These are phyloP conservation scores for Echinometra lucunter DNA, from an alignment of 53 echinoderm and acorn worm species.

Conservation along the genomic window DNA sequence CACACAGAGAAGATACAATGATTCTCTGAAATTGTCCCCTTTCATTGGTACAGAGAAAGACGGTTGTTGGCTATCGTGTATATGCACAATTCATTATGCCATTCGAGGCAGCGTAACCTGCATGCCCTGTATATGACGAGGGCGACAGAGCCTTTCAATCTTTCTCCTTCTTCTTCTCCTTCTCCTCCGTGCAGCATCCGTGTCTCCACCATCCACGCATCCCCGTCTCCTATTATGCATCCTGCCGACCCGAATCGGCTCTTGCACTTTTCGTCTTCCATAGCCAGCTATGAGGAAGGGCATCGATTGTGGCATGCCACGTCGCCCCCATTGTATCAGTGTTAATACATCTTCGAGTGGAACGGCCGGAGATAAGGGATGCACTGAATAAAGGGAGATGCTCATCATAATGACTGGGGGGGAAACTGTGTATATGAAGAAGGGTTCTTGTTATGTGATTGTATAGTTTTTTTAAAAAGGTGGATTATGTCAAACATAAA, in stretches of 20 bases:
- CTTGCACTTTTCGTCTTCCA: slow-evolving; percentile 45
- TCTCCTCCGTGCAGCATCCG: not conserved
- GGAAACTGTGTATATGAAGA: too few species aligned
- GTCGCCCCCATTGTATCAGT: slow-evolving; percentile 23
- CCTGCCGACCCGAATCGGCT: not conserved
- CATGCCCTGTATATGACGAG: slow-evolving; percentile 19
- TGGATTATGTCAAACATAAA: too few species aligned
- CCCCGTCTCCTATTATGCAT: slow-evolving; percentile 35
- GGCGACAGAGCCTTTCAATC: not conserved
- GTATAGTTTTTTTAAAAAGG: too few species aligned
- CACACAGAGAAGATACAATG: not conserved
- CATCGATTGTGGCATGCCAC: slow-evolving; percentile 49
- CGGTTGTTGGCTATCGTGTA: slow-evolving; percentile 10
- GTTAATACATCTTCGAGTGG: slow-evolving; percentile 41
- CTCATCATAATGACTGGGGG: not conserved
- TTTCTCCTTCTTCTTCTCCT: not conserved
- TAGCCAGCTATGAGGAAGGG: not conserved
- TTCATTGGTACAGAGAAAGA: not conserved
- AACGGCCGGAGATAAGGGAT: not conserved
- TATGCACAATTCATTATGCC: slow-evolving; percentile 29
- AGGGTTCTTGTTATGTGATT: too few species aligned
- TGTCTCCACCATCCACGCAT: not conserved
- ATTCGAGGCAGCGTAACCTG: slow-evolving; percentile 24
- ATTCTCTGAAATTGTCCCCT: not conserved
- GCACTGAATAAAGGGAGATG: not conserved